Evolutionary conservation across 1,140 invertebrate genomes (phyloP).

Genomic region (Pseudomyrmex pallidus): DNA sequence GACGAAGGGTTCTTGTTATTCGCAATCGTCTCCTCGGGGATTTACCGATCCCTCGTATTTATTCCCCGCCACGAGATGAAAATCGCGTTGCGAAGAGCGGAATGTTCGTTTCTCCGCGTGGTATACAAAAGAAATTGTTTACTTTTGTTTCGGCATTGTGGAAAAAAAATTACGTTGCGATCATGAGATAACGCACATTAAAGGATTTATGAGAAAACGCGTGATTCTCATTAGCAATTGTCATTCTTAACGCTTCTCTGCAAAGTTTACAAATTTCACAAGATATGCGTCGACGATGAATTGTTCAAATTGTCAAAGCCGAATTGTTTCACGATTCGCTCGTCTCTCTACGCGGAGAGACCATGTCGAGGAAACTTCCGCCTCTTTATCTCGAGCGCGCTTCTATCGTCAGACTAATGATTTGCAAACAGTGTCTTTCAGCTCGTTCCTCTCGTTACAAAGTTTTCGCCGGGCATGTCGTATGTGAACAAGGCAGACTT

Average conservation of each 20-base stretch:
- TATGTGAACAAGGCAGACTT: slow-evolving; percentile 75
- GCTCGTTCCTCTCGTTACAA: slow-evolving; percentile 76
- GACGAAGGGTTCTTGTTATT: slow-evolving; percentile 78
- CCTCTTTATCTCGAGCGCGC: slow-evolving; percentile 54
- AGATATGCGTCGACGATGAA: not conserved
- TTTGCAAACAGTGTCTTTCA: slow-evolving; percentile 81
- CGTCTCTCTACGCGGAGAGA: slow-evolving; percentile 6
- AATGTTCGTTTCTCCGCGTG: slow-evolving; percentile 65
- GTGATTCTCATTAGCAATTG: no score
- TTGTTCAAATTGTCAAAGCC: slow-evolving; percentile 35
- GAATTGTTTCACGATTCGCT: slow-evolving; percentile 43
- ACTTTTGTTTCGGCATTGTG: not conserved
- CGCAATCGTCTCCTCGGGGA: slow-evolving; percentile 75
- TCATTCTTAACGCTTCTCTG: not conserved
- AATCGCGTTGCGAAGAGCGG: slow-evolving; percentile 51
- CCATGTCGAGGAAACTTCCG: slow-evolving; percentile 23
- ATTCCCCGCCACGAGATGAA: slow-evolving; percentile 47
- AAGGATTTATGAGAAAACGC: no score
- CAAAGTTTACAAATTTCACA: slow-evolving; percentile 18
- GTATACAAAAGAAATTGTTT: slow-evolving; percentile 61
- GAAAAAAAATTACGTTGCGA: not conserved
- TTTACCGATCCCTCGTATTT: slow-evolving; percentile 60
- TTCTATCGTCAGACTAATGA: slow-evolving; percentile 79
- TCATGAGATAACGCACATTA: not conserved
- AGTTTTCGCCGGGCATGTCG: slow-evolving; percentile 75